Conservation (phyloP, 1,140 invertebrate genomes). For the Cherax quadricarinatus region DNA sequence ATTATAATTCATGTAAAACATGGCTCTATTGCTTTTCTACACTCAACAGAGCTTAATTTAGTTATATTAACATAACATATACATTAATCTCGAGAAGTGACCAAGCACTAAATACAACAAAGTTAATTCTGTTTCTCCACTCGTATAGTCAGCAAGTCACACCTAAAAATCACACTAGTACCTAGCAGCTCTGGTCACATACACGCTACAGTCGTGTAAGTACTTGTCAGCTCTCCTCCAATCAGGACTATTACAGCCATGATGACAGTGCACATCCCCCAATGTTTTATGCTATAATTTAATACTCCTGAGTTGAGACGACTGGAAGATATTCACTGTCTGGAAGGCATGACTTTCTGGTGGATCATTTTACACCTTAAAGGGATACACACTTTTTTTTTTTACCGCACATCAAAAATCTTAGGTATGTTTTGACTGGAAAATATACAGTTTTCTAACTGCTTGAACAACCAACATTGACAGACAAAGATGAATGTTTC, state of each 20-base stretch:
- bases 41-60: background rate
- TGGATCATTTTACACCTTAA: constrained; percentile 19
- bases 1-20: background rate
- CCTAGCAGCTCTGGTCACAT: background rate
- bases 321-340: constrained; percentile 55
- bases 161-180: background rate
- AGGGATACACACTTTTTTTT: constrained; percentile 39
- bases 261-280: constrained; percentile 56
- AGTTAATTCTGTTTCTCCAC: background rate
- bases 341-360: constrained; percentile 10
- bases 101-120: constrained; percentile 9
- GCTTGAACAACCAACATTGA: constrained; percentile 54
- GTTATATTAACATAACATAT: background rate
- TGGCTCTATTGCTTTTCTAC: background rate
- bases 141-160: background rate
- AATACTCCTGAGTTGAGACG: constrained; percentile 60
- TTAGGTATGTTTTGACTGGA: constrained; percentile 51
- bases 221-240: constrained; percentile 3
- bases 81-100: background rate
- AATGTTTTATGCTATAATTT: constrained; percentile 62
- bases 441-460: constrained; percentile 64
- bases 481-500: constrained; percentile 28
- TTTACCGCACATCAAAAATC: constrained; percentile 49
- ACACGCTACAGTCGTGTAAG: background rate
- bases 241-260: constrained; percentile 16